phyloP scores from a whole-genome alignment of 2,888 invertebrate genomes.

The Colostygia pectinataria region DNA sequence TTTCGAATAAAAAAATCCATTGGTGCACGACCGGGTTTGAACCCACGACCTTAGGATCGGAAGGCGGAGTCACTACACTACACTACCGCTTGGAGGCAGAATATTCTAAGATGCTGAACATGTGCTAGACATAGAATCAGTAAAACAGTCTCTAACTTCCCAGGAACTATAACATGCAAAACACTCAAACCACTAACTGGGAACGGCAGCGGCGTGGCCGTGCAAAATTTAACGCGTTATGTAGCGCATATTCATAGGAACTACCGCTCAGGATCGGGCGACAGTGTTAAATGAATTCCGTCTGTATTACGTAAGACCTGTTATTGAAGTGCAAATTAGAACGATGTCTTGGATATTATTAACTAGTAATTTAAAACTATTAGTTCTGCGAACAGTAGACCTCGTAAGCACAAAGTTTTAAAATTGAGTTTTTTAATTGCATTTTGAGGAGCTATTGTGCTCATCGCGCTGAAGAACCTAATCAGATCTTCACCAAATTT shows the following conservation, averaged over 20 bases:
- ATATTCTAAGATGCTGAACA: constrained; percentile 6
- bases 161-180: constrained; percentile 41
- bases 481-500: too few relatives aligned
- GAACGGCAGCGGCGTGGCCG: constrained; percentile 27
- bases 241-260: constrained; percentile 39
- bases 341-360: not conserved
- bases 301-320: constrained; percentile 28
- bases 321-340: constrained; percentile 16
- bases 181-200: constrained; percentile 36
- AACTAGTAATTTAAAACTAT: too few relatives aligned
- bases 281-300: constrained; percentile 37
- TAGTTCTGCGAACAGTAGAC: too few relatives aligned
- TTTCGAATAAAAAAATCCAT: too few relatives aligned
- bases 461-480: too few relatives aligned
- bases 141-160: constrained; percentile 14
- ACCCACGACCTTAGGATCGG: too few relatives aligned
- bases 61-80: too few relatives aligned
- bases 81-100: too few relatives aligned
- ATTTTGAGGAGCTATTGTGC: too few relatives aligned
- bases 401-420: too few relatives aligned
- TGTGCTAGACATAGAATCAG: constrained; percentile 2
- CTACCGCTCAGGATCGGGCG: constrained; percentile 25
- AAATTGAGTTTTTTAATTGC: too few relatives aligned
- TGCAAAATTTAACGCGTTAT: constrained; percentile 46
- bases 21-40: too few relatives aligned